Conservation (phyloP, 30 jellyfish, hydroid and myxozoan genomes). For the Pelagia noctiluca region DNA sequence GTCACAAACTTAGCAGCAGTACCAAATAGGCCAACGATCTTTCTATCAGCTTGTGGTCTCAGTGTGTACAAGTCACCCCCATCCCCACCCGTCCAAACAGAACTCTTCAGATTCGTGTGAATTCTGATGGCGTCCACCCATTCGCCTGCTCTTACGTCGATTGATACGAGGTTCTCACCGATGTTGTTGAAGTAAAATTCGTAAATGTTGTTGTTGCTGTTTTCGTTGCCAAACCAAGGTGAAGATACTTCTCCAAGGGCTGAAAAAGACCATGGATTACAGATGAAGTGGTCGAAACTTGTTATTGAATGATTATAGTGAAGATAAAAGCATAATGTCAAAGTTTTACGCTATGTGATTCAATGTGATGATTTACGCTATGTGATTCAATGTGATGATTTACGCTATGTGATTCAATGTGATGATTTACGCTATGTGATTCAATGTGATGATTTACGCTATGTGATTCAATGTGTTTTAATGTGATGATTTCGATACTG, state of each 20-base stretch:
- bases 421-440: too few species aligned
- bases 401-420: too few species aligned
- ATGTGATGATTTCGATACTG: too few species aligned
- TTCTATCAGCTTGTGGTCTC: conserved; percentile 5
- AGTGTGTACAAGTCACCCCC: conserved; percentile 80
- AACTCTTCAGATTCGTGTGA: conserved; percentile 57
- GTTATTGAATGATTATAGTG: too few species aligned
- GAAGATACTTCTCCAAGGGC: conserved; percentile 23
- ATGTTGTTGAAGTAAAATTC: conserved; percentile 18
- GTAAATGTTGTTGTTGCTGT: conserved; percentile 25
- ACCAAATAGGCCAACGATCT: conserved; percentile 61
- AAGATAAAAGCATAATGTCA: too few species aligned
- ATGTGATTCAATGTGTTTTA: neutral
- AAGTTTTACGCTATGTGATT: too few species aligned
- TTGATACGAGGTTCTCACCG: conserved; percentile 63
- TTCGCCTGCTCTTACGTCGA: conserved; percentile 85
- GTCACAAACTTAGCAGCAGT: conserved; percentile 49
- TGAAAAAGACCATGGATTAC: neutral
- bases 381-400: too few species aligned
- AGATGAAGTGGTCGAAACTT: too few species aligned
- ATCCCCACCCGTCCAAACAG: conserved; percentile 88
- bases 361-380: too few species aligned
- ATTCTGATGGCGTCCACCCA: conserved; percentile 93
- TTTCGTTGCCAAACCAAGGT: conserved; percentile 51
- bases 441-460: too few species aligned